phyloP scores from a whole-genome alignment of 2,113 vertebrate genomes.

The Himantopus leucocephalus region DNA sequence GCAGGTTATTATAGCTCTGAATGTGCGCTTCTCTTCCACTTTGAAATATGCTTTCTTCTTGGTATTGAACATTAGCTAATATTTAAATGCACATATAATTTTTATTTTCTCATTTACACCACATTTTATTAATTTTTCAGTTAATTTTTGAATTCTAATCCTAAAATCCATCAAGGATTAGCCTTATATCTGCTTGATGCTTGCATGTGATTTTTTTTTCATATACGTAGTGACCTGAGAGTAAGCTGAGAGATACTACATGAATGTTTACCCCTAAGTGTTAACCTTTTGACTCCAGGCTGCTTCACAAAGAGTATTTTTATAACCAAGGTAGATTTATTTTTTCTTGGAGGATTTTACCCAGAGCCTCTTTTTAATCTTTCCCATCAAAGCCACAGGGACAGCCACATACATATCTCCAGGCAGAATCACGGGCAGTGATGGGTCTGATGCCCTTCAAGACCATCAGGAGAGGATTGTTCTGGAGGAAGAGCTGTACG shows the following conservation, averaged over 20 bases:
- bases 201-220: background rate
- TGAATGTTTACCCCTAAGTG: background rate
- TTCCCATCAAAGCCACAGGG: background rate
- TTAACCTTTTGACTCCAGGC: background rate
- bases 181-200: background rate
- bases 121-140: background rate
- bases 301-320: background rate
- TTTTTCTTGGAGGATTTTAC: background rate
- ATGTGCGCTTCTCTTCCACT: background rate
- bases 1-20: background rate
- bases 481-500: background rate
- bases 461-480: background rate
- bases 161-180: background rate
- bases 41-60: background rate
- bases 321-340: background rate
- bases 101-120: background rate
- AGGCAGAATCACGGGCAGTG: accelerated
- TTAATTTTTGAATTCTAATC: background rate
- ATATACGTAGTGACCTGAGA: background rate
- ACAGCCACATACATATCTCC: background rate
- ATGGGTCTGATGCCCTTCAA: background rate
- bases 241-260: background rate
- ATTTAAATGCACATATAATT: background rate
- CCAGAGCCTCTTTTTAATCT: background rate
- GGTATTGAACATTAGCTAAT: background rate